phyloP scores from a whole-genome alignment of 1,140 invertebrate genomes.

The Himalopsyche phryganea region DNA sequence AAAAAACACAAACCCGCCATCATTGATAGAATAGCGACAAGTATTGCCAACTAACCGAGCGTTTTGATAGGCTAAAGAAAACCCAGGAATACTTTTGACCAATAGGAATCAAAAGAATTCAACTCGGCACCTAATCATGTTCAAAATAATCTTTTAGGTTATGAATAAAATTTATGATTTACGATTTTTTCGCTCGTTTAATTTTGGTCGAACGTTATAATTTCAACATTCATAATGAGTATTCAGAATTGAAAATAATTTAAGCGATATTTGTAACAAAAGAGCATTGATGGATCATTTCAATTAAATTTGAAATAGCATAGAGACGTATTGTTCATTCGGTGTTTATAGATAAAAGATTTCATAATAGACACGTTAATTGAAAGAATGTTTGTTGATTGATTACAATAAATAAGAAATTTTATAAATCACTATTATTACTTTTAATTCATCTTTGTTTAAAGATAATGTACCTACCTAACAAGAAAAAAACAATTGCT shows the following conservation, averaged over 20 bases:
- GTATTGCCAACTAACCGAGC: neutral
- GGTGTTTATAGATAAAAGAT: neutral
- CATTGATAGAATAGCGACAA: constrained; percentile 31
- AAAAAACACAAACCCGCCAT: constrained; percentile 55
- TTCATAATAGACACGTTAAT: no score
- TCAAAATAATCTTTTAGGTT: constrained; percentile 5
- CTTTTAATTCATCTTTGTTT: no score
- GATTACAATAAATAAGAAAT: no score
- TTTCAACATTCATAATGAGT: no score
- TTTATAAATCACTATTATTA: no score
- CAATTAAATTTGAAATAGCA: neutral
- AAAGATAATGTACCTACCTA: no score
- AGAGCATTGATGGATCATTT: neutral
- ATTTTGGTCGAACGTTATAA: no score
- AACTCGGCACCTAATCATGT: neutral
- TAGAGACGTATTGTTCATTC: neutral
- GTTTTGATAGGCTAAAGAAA: constrained; percentile 11
- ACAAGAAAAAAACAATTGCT: no score
- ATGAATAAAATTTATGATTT: neutral
- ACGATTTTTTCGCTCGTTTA: no score
- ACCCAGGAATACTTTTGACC: constrained; percentile 10
- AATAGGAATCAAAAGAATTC: constrained; percentile 5
- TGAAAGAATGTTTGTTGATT: no score
- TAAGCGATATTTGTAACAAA: no score
- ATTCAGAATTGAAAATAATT: no score